Evolutionary conservation across 2,797 vertebrate species (phyloP), one percentile per base, ranked within the genome.

Genomic region (Hypotaenidia philippensis): DNA sequence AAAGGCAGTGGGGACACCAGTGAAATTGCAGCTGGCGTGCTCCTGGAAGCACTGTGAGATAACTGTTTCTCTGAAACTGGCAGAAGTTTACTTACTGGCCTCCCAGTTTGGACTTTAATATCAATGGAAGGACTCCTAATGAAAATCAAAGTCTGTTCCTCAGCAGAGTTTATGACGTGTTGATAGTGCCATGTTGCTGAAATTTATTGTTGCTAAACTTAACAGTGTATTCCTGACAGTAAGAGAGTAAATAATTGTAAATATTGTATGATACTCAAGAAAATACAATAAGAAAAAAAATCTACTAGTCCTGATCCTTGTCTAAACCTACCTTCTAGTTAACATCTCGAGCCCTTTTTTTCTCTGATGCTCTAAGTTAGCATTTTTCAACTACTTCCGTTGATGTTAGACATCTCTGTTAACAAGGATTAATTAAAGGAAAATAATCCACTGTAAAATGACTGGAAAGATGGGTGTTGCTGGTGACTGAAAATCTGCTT

Each of bases 401-500:
- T 81, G 68, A 34, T 87, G 65, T 76, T 81, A 61, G 68, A 75
- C 26, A 59, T 68, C 61, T 74, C 57, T 81, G 31, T 63, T 41
- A 10, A 68, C 18, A 49, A 78, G 40, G 31, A 66, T 70, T 87
- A 50, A 44, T 88, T 52, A 65, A 82, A 84, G 63, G n/a, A 78
- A 92, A 87, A 87, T 52, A 47, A 78, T 56, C 45, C 14, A 19
- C 25, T 47, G 31, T 65, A 63, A 91, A 83, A 29, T 56, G 49
- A 18, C 40, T 76, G 76, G 87, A 85, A 57, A 79, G 44, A 50
- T 41, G 64, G 41, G 31, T 68, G 29, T 70, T 89, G 70, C 36
- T 81, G 89, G 76, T 74, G 78, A 90, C 89, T 83, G 75, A 47
- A 94, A 90, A 69, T 89, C 89, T 81, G 36, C 61, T 72, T 75